Evolutionary conservation across 2,797 vertebrate genomes (phyloP).

Genomic region (Cirrhinus mrigala): DNA sequence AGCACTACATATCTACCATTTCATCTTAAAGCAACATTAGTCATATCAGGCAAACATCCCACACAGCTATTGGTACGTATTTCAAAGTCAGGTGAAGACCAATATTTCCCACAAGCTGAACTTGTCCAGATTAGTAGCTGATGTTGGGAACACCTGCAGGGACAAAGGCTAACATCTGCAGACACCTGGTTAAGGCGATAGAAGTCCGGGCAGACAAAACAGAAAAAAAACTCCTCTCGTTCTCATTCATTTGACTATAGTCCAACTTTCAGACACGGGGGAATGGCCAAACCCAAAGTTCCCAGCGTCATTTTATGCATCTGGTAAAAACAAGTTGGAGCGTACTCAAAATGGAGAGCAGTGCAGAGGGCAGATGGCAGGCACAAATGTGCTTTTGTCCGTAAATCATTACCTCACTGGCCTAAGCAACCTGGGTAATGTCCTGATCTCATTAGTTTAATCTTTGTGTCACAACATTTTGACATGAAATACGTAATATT

Average conservation of each 20-base stretch:
- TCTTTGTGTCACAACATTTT: conserved; percentile 15
- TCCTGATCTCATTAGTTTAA: conserved; percentile 20
- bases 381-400: conserved; percentile 56
- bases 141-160: conserved; percentile 74
- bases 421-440: conserved; percentile 26
- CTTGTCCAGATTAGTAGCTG: conserved; percentile 71
- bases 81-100: neutral
- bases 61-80: neutral
- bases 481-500: conserved; percentile 17
- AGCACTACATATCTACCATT: neutral
- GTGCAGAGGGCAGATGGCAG: neutral
- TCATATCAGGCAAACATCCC: conserved; percentile 21
- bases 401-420: conserved; percentile 55
- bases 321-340: conserved; percentile 58
- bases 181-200: conserved; percentile 74
- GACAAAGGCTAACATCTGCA: conserved; percentile 53
- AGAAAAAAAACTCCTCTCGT: neutral
- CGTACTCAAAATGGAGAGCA: conserved; percentile 38
- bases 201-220: conserved; percentile 63
- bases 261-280: conserved; percentile 16
- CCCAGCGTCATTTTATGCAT: conserved; percentile 53
- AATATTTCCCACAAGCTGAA: conserved; percentile 62
- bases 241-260: conserved; percentile 1
- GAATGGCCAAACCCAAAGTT: conserved; percentile 44
- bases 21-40: conserved; percentile 1